Evolutionary conservation across 2,113 vertebrate genomes (phyloP), one percentile per base, ranked within the genome.

Genomic region (Rhinichthys klamathensis): DNA sequence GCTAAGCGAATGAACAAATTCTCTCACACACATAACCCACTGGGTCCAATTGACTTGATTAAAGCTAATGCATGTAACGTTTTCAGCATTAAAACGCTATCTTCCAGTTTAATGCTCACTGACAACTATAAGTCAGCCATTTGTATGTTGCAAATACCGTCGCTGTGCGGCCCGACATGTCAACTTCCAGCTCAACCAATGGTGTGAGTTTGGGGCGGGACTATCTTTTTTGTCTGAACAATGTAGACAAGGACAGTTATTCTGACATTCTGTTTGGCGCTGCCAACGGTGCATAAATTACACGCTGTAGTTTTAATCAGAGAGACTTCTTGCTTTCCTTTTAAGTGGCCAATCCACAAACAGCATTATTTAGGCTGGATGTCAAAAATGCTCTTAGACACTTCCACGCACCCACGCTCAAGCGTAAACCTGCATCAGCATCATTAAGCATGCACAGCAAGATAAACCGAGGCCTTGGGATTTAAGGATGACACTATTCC

Each of bases 351-450:
- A 35, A 77, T 77, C 18, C 49, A 58, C 49, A 56, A 56, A 56
- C 51, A 18, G 49, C 54, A 61, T 79, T 79, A 60, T 79, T 79
- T 60, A 60, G 21, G 56, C 76, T 60, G 30, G 54, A 60, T 60
- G 51, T 79, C 32, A 61, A 79, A 60, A 60, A 74, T 49, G 72
- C n/a, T 74, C 72, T 32, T 12, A 51, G 72, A 75, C 12, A 49
- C 72, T 54, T 75, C 44, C 73, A 21, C n/a, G 16, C 44, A 27
- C 73, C 49, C 75, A 77, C 75, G 5, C 75, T 51, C 16, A 25
- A 35, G 27, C 56, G 30, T 35, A 79, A 79, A 79, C 76, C 35
- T 44, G 44, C 77, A 80, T 80, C 76, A 79, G 76, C 35, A 46
- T 44, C 35, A 80, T 63, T 80, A 63, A 63, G 58, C 56, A 27